Base-by-base conservation (phyloP, 2,113 vertebrate species). In the crab-eating macaque (Macaca fascicularis) region DNA sequence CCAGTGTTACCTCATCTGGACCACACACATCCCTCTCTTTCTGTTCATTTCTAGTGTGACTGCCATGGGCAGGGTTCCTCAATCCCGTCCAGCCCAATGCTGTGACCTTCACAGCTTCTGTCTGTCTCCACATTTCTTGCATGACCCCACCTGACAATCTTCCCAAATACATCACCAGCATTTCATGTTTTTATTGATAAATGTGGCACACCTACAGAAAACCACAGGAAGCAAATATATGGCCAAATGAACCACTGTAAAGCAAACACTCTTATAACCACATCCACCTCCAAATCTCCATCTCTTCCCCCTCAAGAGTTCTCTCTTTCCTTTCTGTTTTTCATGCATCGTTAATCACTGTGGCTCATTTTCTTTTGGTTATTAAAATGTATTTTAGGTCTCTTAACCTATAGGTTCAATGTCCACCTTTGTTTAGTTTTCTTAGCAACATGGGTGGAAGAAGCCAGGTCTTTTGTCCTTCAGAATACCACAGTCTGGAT, bases 11-110 rank as follows among this genome's bases (percentile, higher is more conserved):
- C 50, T 57, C 8, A 3, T 25, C 40, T 61, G 43, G 11, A 38
- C 3, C 17, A 43, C 35, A 52, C 5, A 50, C 3, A 20, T 40
- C 13, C 69, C 6, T 88, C 64, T 88, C 32, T 59, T 89, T 32
- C 57, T 12, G 30, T 55, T 43, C 1, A 19, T 43, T 25, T 25
- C 7, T 59, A 17, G 32, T 55, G 32, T 23, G 61, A 64, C 8
- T 48, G 27, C 40, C 61, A 10, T 1, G 35, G 7, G 0, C 45
- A 48, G 35, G 17, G 45, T 0, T 30, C 22, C 1, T 11, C 12
- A 22, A 40, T 64, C 76, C n/a, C 70, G 35, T n/a, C 20, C 19
- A 48, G 14, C 38, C 50, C 32, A n/a, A 10, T 5, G 23, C 48
- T 20, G 19, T 35, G 80, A 25, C 40, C 67, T 78, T 30, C 13